Evolutionary conservation across 1,140 invertebrate species (phyloP).

Genomic region (Camponotus vicinus): DNA sequence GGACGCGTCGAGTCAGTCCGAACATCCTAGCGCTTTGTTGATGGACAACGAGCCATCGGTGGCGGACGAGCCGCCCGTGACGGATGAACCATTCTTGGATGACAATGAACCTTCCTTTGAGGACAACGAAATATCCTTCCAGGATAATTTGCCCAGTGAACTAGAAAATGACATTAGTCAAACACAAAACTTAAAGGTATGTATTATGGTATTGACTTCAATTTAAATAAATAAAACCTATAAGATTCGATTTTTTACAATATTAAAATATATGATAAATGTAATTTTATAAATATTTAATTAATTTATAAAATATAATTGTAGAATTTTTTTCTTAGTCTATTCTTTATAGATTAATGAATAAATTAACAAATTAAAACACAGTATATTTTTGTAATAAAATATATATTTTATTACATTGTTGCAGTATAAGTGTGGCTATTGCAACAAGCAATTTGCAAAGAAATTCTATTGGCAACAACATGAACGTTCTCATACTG

Average conservation of each 20-base stretch:
- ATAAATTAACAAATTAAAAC: conserved; percentile 12
- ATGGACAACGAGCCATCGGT: conserved; percentile 38
- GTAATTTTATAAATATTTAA: not conserved
- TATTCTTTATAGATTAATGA: not conserved
- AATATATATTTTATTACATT: conserved; percentile 37
- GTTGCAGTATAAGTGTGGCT: conserved; percentile 85
- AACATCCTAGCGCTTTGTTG: conserved; percentile 43
- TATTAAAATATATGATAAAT: conserved; percentile 6
- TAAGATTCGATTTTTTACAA: not conserved
- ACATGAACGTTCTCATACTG: conserved; percentile 88
- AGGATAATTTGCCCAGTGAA: conserved; percentile 56
- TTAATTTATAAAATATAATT: not conserved
- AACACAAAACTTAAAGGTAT: conserved; percentile 83
- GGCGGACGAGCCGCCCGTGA: conserved; percentile 2
- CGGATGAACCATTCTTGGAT: conserved; percentile 14
- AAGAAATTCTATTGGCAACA: conserved; percentile 87
- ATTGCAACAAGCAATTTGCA: conserved; percentile 87
- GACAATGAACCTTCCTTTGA: conserved; percentile 33
- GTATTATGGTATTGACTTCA: not conserved
- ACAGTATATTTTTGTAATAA: conserved; percentile 39
- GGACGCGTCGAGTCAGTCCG: conserved; percentile 48
- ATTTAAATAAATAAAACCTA: conserved; percentile 1
- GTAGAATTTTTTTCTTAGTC: not conserved
- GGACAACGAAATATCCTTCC: conserved; percentile 49
- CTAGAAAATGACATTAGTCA: conserved; percentile 71